Percentiles rank a stretch among this genome's conserved stretches.
These are phyloP conservation scores for Natator depressus DNA, from an alignment of 2,113 vertebrate species.

Conservation along the genomic window DNA sequence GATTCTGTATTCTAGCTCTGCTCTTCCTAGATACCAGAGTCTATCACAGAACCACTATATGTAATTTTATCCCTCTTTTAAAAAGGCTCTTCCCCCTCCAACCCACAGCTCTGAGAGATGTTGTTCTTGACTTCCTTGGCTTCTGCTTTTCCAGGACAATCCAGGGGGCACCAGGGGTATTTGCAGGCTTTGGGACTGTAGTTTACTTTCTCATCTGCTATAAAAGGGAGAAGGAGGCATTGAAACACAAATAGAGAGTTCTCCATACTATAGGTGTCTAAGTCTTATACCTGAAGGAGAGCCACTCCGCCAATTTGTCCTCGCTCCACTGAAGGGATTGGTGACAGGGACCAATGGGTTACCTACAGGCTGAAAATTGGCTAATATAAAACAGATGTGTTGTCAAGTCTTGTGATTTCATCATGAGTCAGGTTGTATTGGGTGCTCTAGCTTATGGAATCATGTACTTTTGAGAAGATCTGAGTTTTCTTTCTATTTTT, in stretches of 20 bases:
- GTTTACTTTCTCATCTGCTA: background rate
- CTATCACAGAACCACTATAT: background rate
- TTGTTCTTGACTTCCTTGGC: background rate
- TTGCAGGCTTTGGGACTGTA: background rate
- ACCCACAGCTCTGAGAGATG: background rate
- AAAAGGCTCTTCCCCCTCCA: background rate
- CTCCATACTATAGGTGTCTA: too few species aligned
- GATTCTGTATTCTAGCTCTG: background rate
- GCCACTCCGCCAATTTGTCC: background rate
- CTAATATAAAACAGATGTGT: background rate
- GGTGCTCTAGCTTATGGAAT: background rate
- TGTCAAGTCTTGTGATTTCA: background rate
- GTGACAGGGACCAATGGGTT: background rate
- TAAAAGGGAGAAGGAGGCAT: background rate
- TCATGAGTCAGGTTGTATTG: background rate
- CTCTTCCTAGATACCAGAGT: background rate
- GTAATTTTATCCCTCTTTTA: background rate
- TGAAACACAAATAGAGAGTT: background rate
- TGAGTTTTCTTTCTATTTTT: background rate
- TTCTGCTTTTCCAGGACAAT: background rate
- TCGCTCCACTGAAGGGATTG: background rate
- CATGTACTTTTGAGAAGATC: background rate
- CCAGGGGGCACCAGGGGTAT: background rate
- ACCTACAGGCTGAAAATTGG: background rate
- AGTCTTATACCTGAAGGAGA: background rate